Conservation (phyloP, 1,140 invertebrate genomes). For the Meloidogyne exigua region DNA sequence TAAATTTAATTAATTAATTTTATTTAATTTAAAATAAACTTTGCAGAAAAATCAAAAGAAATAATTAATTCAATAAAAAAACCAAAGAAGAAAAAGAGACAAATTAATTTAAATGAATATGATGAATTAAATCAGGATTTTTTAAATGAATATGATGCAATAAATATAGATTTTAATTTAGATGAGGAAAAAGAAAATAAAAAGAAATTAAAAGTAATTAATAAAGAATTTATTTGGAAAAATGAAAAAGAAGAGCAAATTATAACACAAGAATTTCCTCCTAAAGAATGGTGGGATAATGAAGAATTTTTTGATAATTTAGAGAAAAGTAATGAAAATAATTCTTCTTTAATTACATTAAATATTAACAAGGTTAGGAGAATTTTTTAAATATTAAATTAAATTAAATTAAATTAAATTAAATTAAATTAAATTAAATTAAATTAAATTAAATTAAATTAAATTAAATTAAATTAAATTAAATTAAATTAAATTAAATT, state of each 20-base stretch:
- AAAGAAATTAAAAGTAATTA: conserved; percentile 12
- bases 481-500: no score
- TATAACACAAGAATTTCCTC: conserved; percentile 5
- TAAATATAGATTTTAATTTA: conserved; percentile 24
- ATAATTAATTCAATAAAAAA: not conserved
- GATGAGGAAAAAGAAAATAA: conserved; percentile 12
- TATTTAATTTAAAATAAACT: no score
- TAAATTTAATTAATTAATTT: no score
- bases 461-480: no score
- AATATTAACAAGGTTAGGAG: no score
- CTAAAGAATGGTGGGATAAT: conserved; percentile 23
- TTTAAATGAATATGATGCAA: conserved; percentile 14
- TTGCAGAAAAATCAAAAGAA: conserved; percentile 5
- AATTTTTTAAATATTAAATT: no score
- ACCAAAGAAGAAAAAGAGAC: not conserved
- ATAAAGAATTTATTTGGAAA: conserved; percentile 17
- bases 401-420: no score
- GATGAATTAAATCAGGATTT: conserved; percentile 26
- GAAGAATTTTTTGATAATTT: not conserved
- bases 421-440: no score
- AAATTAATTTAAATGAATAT: conserved; percentile 13
- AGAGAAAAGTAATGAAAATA: not conserved
- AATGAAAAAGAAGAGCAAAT: conserved; percentile 5
- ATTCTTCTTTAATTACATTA: no score
- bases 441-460: no score